Conservation (phyloP, 2,113 vertebrate genomes). For the Cyprinodon variegatus region DNA sequence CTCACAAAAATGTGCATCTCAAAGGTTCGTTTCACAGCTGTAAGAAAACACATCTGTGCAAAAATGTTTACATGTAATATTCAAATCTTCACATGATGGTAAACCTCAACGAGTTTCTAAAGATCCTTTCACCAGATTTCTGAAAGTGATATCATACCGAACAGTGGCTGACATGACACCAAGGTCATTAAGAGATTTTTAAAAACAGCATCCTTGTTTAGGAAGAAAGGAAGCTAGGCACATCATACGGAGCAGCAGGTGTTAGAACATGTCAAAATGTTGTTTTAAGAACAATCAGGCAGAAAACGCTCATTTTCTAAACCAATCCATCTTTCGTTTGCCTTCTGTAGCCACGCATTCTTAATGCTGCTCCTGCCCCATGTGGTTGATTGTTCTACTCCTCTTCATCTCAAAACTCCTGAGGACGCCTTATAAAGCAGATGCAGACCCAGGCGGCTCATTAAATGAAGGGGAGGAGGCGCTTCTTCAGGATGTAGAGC, state of each 20-base stretch:
- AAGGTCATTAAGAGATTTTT: background rate
- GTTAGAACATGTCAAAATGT: background rate
- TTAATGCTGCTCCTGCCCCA: background rate
- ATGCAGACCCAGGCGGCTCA: background rate
- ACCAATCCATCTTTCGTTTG: background rate
- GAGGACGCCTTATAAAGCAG: background rate
- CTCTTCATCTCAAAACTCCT: background rate
- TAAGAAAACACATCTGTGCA: background rate
- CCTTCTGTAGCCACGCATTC: constrained; percentile 1
- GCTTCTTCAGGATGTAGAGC: constrained; percentile 95
- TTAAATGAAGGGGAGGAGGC: constrained; percentile 90
- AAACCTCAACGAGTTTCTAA: background rate
- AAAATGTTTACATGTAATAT: background rate
- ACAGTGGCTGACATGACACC: background rate
- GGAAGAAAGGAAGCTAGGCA: constrained; percentile 24
- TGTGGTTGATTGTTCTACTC: background rate
- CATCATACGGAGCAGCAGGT: background rate
- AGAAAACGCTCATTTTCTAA: constrained; percentile 6
- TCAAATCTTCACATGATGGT: background rate
- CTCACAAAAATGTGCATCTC: background rate
- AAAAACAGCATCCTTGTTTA: background rate
- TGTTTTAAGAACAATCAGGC: background rate
- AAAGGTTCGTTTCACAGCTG: no score
- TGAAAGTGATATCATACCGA: background rate
- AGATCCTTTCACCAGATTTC: background rate